Evolutionary conservation across 1,140 invertebrate species (phyloP), one percentile per base, ranked within the genome.

Genomic region (Apis florea): DNA sequence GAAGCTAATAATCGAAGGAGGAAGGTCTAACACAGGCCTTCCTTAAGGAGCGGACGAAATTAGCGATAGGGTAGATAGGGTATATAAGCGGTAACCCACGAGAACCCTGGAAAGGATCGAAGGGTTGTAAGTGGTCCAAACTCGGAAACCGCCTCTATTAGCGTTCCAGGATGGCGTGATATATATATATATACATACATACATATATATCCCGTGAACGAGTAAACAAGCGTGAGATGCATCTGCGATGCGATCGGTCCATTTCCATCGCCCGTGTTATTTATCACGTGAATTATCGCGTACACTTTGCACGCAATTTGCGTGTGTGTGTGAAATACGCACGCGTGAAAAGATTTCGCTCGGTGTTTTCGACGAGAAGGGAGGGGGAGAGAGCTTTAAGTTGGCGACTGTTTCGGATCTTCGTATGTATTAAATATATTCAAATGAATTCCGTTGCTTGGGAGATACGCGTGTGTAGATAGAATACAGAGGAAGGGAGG

Each of bases 61-160:
- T 85, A 85, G 64, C 83, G 80, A 85, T 82, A 61, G 70, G 73
- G 56, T 72, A 72, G 83, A 82, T 77, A 71, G 83, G 53, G 83
- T 58, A 75, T 58, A 75, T 54, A 67, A 82, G 78, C 78, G 79
- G 84, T 85, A 70, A 82, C 68, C 73, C 68, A 47, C 72, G 80
- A 82, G 84, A 73, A 75, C 74, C 79, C 80, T 40, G 49, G 56
- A 61, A 79, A 31, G 78, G 75, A 53, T 77, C 73, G 67, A 83
- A 70, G 70, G 54, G 67, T 51, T 79, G 67, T 84, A 87, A 64
- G 75, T 80, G 84, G 86, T 83, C 85, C 83, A 86, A 88, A 82
- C 83, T 78, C 64, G 53, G 58, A 73, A 85, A 89, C 85, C 88
- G 47, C 83, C 68, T 82, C 83, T 85, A 89, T 89, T 88, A 89